phyloP scores from a whole-genome alignment of 1,140 invertebrate species.

The Cheumatopsyche charites region DNA sequence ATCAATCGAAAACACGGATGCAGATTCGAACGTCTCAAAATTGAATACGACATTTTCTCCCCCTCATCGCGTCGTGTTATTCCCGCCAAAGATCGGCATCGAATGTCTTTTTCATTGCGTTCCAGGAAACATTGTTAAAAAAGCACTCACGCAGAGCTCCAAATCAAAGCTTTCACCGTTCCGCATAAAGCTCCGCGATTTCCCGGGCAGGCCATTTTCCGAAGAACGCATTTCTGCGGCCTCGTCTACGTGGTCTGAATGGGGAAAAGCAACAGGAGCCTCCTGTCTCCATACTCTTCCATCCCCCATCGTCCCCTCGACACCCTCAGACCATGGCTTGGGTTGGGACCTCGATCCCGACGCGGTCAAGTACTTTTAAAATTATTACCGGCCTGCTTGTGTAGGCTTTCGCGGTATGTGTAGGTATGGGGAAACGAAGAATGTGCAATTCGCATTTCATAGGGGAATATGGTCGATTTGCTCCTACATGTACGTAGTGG shows the following conservation, averaged over 20 bases:
- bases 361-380: constrained; percentile 47
- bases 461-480: constrained; percentile 28
- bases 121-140: constrained; percentile 46
- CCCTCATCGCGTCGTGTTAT: too few relatives aligned
- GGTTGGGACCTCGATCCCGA: background rate
- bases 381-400: constrained; percentile 46
- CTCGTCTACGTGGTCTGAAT: constrained; percentile 46
- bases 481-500: too few relatives aligned
- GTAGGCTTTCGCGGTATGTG: constrained; percentile 7
- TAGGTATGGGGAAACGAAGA: constrained; percentile 43
- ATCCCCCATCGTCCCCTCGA: background rate
- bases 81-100: background rate
- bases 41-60: too few relatives aligned
- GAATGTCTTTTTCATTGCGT: constrained; percentile 36
- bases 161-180: constrained; percentile 47
- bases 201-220: constrained; percentile 42
- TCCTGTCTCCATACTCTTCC: background rate
- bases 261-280: constrained; percentile 45
- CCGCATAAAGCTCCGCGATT: constrained; percentile 40
- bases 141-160: constrained; percentile 47
- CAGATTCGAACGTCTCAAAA: too few relatives aligned
- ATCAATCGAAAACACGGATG: too few relatives aligned
- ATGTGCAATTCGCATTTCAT: constrained; percentile 46
- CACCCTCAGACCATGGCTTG: background rate
- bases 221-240: constrained; percentile 47